Conservation (phyloP, 1,140 invertebrate species). For the Anastatus disparis region DNA sequence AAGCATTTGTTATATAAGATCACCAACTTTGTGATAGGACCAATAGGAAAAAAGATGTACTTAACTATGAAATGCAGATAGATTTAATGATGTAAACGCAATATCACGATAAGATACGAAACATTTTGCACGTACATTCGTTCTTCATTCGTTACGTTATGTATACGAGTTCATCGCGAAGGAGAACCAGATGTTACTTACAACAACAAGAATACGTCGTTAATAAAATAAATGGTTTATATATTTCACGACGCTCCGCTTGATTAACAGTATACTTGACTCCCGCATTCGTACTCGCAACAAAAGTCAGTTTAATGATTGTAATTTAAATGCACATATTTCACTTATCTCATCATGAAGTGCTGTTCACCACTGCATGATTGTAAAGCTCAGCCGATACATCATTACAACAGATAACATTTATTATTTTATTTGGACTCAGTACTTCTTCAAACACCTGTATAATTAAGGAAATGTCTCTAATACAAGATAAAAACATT, state of each 20-base stretch:
- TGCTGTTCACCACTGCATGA: not conserved
- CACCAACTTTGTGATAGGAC: not conserved
- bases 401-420: not conserved
- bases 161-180: too few relatives aligned
- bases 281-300: not conserved
- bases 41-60: constrained; percentile 1
- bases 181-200: too few relatives aligned
- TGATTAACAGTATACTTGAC: too few relatives aligned
- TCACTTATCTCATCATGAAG: not conserved
- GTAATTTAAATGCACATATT: not conserved
- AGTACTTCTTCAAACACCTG: not conserved
- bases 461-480: constrained; percentile 15
- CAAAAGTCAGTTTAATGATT: not conserved
- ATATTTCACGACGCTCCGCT: too few relatives aligned
- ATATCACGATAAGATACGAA: constrained; percentile 18
- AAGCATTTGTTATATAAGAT: constrained; percentile 10
- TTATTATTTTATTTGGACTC: not conserved
- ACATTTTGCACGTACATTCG: not conserved
- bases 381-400: not conserved
- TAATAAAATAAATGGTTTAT: too few relatives aligned
- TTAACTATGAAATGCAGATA: constrained; percentile 1
- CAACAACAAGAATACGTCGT: too few relatives aligned
- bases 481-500: too few relatives aligned
- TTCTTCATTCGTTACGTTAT: too few relatives aligned
- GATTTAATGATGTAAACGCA: not conserved